A percentile compares a stretch with the other conserved stretches of the same genome.
Conservation (phyloP, 1,140 invertebrate species). For the Chironomus striatipennis region DNA sequence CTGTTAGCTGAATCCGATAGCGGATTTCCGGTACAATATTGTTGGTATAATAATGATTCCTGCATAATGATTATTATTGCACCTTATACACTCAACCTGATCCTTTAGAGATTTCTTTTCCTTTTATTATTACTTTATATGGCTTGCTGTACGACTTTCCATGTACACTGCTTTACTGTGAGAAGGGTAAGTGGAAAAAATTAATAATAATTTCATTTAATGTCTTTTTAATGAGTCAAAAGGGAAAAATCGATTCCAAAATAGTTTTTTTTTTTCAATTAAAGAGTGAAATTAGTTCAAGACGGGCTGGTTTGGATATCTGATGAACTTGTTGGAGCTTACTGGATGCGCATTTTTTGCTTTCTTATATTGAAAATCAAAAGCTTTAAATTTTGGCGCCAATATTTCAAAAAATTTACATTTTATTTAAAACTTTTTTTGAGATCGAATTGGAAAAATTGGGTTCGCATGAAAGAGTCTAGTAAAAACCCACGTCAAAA, state of each 20-base stretch:
- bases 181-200: background rate
- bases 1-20: background rate
- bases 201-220: background rate
- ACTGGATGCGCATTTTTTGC: no score
- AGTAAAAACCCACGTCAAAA: no score
- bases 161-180: background rate
- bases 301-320: background rate
- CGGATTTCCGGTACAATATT: background rate
- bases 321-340: background rate
- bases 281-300: background rate
- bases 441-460: no score
- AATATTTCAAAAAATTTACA: no score
- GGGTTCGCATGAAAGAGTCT: no score
- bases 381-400: no score
- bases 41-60: background rate
- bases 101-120: background rate
- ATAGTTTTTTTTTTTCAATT: no score
- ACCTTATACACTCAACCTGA: background rate
- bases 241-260: background rate
- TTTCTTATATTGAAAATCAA: no score
- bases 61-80: constrained; percentile 14
- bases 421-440: no score
- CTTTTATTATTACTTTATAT: background rate
- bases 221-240: constrained; percentile 1
- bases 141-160: background rate